Evolutionary conservation across 2,797 vertebrate species (phyloP).

Genomic region (Sarcoramphus papa): DNA sequence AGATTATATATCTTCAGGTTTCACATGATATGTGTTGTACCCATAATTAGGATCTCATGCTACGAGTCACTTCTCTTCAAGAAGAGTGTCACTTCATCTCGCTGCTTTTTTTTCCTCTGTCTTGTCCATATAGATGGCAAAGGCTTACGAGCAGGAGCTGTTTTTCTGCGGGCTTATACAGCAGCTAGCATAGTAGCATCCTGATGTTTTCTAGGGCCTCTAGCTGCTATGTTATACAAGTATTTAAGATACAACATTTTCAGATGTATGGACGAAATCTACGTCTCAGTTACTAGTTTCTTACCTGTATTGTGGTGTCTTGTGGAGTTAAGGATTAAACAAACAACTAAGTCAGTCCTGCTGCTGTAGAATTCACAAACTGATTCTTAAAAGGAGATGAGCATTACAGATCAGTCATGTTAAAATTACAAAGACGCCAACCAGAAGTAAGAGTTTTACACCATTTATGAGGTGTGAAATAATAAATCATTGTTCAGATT

Average conservation of each 20-base stretch:
- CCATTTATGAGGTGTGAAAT: neutral
- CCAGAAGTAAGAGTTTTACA: neutral
- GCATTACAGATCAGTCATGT: neutral
- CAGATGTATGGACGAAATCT: neutral
- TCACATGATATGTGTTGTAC: fast-evolving
- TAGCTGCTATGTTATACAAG: neutral
- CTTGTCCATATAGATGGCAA: neutral
- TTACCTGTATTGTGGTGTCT: neutral
- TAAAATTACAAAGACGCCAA: neutral
- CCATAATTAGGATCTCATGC: neutral
- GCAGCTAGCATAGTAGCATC: neutral
- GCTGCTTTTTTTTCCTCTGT: neutral
- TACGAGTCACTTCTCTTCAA: neutral
- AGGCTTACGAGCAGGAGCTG: neutral
- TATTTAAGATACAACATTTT: neutral
- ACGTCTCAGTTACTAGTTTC: neutral
- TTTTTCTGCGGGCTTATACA: neutral
- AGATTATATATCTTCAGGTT: neutral
- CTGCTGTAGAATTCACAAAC: neutral
- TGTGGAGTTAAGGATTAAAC: neutral
- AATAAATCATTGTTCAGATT: neutral
- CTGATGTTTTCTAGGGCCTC: neutral
- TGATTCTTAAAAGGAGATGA: neutral
- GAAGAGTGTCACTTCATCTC: neutral
- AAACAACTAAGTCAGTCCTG: neutral